These are phyloP conservation scores for Scatophagus argus DNA, from an alignment of 2,113 vertebrate species.

Conservation along the genomic window DNA sequence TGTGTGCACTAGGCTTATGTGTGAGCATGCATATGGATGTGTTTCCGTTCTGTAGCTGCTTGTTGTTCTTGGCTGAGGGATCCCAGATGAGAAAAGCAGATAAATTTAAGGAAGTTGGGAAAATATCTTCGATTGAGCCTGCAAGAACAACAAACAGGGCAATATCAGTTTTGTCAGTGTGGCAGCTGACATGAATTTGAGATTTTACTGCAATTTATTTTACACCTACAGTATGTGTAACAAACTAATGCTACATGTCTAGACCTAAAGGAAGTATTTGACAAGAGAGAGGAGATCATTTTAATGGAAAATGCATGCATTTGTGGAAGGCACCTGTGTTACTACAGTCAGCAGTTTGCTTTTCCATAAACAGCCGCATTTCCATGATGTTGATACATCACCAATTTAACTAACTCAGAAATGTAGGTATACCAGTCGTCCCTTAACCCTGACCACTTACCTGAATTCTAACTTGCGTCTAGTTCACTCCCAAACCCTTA, in stretches of 20 bases:
- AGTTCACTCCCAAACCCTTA: neutral
- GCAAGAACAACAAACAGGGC: constrained; percentile 63
- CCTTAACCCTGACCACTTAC: neutral
- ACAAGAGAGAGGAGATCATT: neutral
- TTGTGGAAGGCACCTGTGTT: neutral
- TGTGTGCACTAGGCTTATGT: constrained; percentile 45
- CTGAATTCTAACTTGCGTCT: neutral
- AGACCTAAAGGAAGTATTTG: neutral
- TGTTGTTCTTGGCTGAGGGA: constrained; percentile 66
- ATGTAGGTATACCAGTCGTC: neutral
- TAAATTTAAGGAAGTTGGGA: constrained; percentile 58
- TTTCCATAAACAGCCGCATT: neutral
- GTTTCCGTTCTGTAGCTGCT: constrained; percentile 65
- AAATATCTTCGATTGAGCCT: constrained; percentile 49
- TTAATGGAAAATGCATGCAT: neutral
- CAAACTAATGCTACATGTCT: neutral
- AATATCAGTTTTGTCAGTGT: constrained; percentile 31
- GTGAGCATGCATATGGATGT: constrained; percentile 67
- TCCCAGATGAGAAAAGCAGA: constrained; percentile 71
- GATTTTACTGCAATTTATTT: constrained; percentile 44
- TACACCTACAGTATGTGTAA: constrained; percentile 21
- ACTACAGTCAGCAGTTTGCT: neutral
- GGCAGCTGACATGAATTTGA: constrained; percentile 56
- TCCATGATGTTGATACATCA: neutral
- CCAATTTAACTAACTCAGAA: neutral